Conservation (phyloP, 2,888 invertebrate species). For the Timema podura region DNA sequence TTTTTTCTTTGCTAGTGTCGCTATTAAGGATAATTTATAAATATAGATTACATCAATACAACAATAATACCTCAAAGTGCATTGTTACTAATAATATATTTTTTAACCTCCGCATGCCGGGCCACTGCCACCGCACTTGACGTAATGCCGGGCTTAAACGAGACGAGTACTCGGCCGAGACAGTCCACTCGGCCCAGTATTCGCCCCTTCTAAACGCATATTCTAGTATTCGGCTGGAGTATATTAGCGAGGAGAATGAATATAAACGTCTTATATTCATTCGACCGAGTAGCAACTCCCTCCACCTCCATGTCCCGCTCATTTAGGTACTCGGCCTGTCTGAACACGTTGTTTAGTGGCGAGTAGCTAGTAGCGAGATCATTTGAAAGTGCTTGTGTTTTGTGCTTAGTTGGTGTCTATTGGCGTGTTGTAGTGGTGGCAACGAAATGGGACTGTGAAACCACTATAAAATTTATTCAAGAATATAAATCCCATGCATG, state of each 20-base stretch:
- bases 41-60: no score
- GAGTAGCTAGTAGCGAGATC: no score
- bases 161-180: neutral
- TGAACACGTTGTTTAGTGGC: neutral
- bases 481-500: neutral
- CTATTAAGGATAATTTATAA: no score
- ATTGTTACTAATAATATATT: no score
- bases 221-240: neutral
- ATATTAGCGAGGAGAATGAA: neutral
- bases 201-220: neutral
- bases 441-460: neutral
- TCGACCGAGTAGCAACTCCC: neutral
- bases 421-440: neutral
- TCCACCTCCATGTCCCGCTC: neutral
- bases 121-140: no score
- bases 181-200: neutral
- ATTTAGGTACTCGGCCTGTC: neutral
- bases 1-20: no score
- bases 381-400: neutral
- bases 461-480: conserved; percentile 1
- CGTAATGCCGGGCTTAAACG: neutral
- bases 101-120: no score
- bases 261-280: neutral
- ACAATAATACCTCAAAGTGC: no score
- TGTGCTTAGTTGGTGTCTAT: neutral